These are phyloP conservation scores for Belonocnema kinseyi DNA, from an alignment of 1,140 invertebrate genomes.

Conservation along the genomic window DNA sequence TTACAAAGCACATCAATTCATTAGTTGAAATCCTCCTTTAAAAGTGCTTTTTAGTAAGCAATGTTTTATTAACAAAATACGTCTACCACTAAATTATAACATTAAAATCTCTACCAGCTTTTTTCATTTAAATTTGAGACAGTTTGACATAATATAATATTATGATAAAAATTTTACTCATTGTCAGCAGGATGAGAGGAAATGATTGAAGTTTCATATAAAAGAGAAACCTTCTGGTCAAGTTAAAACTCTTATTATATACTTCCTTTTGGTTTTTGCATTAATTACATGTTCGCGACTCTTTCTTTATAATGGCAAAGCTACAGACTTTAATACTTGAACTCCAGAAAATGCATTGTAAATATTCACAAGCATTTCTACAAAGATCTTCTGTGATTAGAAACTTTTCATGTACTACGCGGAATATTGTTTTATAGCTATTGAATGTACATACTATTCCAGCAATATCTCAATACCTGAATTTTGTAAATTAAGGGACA, in stretches of 20 bases:
- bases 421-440: neutral
- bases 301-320: slow-evolving; percentile 18
- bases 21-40: too few relatives aligned
- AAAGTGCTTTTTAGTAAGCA: too few relatives aligned
- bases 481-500: too few relatives aligned
- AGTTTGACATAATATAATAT: neutral
- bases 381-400: neutral
- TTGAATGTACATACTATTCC: neutral
- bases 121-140: too few relatives aligned
- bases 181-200: neutral
- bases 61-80: too few relatives aligned
- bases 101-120: too few relatives aligned
- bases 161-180: neutral
- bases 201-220: slow-evolving; percentile 20
- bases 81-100: too few relatives aligned
- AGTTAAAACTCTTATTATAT: neutral
- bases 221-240: slow-evolving; percentile 5
- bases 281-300: slow-evolving; percentile 22
- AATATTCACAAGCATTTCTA: slow-evolving; percentile 11
- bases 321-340: slow-evolving; percentile 5
- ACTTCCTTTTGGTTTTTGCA: slow-evolving; percentile 28
- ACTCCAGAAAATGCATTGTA: neutral
- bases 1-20: too few relatives aligned
- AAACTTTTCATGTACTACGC: neutral
- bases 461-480: too few relatives aligned